Evolutionary conservation across 2,888 invertebrate genomes (phyloP).

Genomic region (Chydorus sphaericus): DNA sequence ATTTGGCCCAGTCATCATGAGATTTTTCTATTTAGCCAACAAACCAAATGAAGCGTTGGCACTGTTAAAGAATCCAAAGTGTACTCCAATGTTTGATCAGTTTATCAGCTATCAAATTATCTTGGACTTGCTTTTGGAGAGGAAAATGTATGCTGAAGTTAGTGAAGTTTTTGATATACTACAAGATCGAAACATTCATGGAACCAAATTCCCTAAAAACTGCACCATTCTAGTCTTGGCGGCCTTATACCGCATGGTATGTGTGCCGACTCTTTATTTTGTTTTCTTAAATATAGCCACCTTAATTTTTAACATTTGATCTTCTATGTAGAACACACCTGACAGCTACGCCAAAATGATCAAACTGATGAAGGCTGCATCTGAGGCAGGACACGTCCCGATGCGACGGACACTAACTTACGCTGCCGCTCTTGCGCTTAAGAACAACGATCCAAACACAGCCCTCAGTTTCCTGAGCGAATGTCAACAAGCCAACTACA

Average conservation of each 20-base stretch:
- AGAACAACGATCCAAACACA: conserved; percentile 47
- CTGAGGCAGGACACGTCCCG: conserved; percentile 39
- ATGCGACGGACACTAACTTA: conserved; percentile 46
- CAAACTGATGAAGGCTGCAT: conserved; percentile 44
- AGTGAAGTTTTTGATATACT: conserved; percentile 45
- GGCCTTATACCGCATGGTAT: conserved; percentile 60
- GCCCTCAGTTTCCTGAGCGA: conserved; percentile 48
- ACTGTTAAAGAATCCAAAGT: conserved; percentile 44
- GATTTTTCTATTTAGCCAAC: conserved; percentile 54
- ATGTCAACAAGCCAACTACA: conserved; percentile 41
- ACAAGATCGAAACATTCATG: conserved; percentile 42
- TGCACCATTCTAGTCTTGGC: conserved; percentile 48
- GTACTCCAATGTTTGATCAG: conserved; percentile 57
- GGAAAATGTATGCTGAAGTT: conserved; percentile 49
- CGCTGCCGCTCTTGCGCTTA: conserved; percentile 48
- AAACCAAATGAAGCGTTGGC: conserved; percentile 48
- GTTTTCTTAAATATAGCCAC: not conserved
- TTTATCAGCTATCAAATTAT: conserved; percentile 48
- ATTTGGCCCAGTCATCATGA: conserved; percentile 71
- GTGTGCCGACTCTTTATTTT: conserved; percentile 2
- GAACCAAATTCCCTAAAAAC: conserved; percentile 50
- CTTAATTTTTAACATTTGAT: conserved; percentile 14
- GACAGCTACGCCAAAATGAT: conserved; percentile 48
- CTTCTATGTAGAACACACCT: conserved; percentile 46
- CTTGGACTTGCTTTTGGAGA: conserved; percentile 52